Base-by-base conservation (phyloP, 2,797 vertebrate genomes). In the Thaleichthys pacificus region DNA sequence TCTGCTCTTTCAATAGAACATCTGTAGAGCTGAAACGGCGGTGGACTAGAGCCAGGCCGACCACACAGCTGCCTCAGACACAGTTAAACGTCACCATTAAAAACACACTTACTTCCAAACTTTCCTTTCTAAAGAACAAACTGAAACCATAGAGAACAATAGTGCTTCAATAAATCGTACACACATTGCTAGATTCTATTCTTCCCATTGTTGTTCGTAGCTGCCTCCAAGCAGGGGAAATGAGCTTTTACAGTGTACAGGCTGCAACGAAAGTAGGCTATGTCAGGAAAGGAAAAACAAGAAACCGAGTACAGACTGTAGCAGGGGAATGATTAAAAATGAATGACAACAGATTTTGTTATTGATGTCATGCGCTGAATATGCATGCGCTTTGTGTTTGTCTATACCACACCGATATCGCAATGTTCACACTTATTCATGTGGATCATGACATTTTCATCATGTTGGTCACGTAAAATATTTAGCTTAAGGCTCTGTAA, bases 301-400 rank as follows among this genome's bases (percentile, higher is more conserved):
- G 78, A 28, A 54, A 71, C 35, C 57, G 66, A 69, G 65, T 58
- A 19, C 66, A 57, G 58, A 30, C 32, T 42, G 24, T 9, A 70
- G 30, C 49, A 72, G 69, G 22, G 71, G 70, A 82, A 76, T 73
- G 76, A 87, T 85, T 79, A 85, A 85, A 86, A 79, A 80, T 84
- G 74, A 75, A 86, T 85, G 66, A 69, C 75, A 75, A 77, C 73
- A 79, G 71, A 84, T 84, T 85, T 77, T 67, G 65, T 81, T 79
- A 77, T 78, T 80, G 70, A 79, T 80, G 74, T 72, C 70, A 68
- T 60, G 7, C 64, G 30, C 74, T 80, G 70, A 84, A 81, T 84
- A 84, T 85, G 72, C 75, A 84, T 84, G 67, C 68, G 22, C 15
- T 72, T 79, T 69, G 56, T n/a, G 62, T 69, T 66, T 69, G 35